Evolutionary conservation across 2,888 invertebrate genomes (phyloP).

Genomic region (Noctua comes): DNA sequence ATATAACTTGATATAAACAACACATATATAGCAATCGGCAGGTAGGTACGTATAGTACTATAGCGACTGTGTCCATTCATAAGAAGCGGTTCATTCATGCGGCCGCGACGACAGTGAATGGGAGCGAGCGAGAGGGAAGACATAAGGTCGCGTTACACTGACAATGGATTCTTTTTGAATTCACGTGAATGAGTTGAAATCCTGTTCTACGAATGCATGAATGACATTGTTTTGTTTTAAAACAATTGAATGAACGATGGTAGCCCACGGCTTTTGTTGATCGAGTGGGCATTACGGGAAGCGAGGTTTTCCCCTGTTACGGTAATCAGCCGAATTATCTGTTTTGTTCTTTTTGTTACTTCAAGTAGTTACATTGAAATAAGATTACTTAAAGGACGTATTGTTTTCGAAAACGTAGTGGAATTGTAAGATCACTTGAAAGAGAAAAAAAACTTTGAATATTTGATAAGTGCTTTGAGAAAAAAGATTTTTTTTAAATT

Average conservation of each 20-base stretch:
- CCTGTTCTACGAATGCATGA: conserved; percentile 84
- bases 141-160: conserved; percentile 86
- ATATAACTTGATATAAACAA: conserved; percentile 82
- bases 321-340: conserved; percentile 65
- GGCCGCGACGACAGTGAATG: conserved; percentile 85
- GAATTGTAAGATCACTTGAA: conserved; percentile 30
- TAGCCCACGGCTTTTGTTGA: conserved; percentile 66
- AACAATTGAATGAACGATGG: conserved; percentile 81
- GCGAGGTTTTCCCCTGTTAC: conserved; percentile 66
- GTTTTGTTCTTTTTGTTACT: conserved; percentile 56
- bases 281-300: conserved; percentile 76
- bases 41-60: conserved; percentile 87
- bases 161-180: conserved; percentile 82
- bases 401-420: conserved; percentile 35
- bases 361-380: conserved; percentile 45
- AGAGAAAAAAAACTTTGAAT: neutral
- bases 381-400: conserved; percentile 32
- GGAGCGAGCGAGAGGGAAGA: conserved; percentile 85
- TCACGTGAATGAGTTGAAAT: conserved; percentile 82
- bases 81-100: conserved; percentile 90
- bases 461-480: neutral
- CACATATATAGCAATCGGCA: conserved; percentile 74
- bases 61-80: conserved; percentile 88
- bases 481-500: neutral
- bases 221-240: conserved; percentile 83